Evolutionary conservation across 2,797 vertebrate species (phyloP).

Genomic region (Pangasius krempfi): DNA sequence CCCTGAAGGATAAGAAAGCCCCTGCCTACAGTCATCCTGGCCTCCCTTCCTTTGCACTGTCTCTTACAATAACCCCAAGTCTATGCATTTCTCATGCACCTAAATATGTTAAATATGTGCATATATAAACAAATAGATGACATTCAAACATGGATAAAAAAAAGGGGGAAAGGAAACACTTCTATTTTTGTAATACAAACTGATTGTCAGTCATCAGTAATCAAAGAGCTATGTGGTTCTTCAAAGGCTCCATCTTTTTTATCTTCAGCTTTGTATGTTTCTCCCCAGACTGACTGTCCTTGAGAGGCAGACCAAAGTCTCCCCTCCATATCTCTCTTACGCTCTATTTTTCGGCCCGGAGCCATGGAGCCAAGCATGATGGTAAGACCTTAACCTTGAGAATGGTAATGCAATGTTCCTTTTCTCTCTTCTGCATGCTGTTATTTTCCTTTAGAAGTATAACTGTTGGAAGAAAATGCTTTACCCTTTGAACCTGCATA

Average conservation of each 20-base stretch:
- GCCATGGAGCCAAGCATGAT: conserved; percentile 47
- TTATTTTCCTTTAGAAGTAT: conserved; percentile 38
- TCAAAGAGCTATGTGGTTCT: conserved; percentile 69
- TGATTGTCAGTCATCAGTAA: conserved; percentile 62
- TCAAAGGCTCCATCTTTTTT: conserved; percentile 62
- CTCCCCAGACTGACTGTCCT: conserved; percentile 46
- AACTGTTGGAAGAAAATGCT: conserved; percentile 22
- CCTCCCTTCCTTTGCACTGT: conserved; percentile 62
- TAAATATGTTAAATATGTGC: conserved; percentile 45
- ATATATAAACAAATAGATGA: conserved; percentile 41
- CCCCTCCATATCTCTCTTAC: conserved; percentile 50
- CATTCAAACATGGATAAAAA: conserved; percentile 32
- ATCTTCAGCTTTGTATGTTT: conserved; percentile 47
- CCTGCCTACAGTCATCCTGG: conserved; percentile 68
- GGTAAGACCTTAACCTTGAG: conserved; percentile 61
- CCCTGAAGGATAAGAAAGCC: conserved; percentile 79
- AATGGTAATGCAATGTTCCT: conserved; percentile 52
- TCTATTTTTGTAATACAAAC: conserved; percentile 53
- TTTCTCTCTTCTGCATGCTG: conserved; percentile 48
- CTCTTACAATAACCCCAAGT: conserved; percentile 52
- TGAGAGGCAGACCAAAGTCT: conserved; percentile 40
- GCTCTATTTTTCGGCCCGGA: conserved; percentile 58
- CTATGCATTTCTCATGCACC: conserved; percentile 63
- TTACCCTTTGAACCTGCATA: conserved; percentile 14
- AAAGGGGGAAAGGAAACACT: conserved; percentile 52